Conservation (phyloP, 2,113 vertebrate species). For the Polypterus bichir region DNA sequence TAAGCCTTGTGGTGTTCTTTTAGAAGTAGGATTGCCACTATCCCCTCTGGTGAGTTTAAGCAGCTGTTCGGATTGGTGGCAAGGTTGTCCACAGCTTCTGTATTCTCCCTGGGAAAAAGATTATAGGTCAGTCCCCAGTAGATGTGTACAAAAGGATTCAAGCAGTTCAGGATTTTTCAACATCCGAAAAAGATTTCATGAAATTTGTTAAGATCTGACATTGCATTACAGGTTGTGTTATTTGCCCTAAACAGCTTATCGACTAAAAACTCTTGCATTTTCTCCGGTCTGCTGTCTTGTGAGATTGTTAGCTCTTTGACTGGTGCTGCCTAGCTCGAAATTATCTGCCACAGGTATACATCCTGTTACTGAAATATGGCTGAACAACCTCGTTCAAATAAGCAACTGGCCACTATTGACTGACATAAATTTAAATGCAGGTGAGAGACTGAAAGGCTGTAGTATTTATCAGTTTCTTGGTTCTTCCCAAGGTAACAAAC, state of each 20-base stretch:
- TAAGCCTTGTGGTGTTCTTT: constrained; percentile 84
- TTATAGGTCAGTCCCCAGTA: constrained; percentile 70
- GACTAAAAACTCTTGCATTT: no score
- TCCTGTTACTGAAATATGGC: no score
- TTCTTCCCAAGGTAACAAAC: no score
- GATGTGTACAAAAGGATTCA: constrained; percentile 70
- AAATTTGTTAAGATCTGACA: constrained; percentile 79
- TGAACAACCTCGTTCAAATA: no score
- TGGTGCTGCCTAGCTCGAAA: no score
- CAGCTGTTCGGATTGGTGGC: constrained; percentile 72
- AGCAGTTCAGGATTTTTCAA: constrained; percentile 71
- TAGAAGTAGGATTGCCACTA: constrained; percentile 74
- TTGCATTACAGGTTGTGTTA: constrained; percentile 48
- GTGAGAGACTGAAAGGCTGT: no score
- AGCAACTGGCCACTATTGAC: no score
- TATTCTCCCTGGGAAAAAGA: constrained; percentile 89
- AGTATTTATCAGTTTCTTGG: no score
- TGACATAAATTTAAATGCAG: no score
- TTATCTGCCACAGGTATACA: no score
- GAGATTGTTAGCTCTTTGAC: no score
- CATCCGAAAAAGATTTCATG: constrained; percentile 81
- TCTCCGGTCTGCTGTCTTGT: no score
- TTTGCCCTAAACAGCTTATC: constrained; percentile 58
- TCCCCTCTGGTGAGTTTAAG: constrained; percentile 77
- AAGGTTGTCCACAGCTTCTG: constrained; percentile 79